Conservation (phyloP, 30 jellyfish, hydroid and myxozoan species). For the Chrysaora quinquecirrha region DNA sequence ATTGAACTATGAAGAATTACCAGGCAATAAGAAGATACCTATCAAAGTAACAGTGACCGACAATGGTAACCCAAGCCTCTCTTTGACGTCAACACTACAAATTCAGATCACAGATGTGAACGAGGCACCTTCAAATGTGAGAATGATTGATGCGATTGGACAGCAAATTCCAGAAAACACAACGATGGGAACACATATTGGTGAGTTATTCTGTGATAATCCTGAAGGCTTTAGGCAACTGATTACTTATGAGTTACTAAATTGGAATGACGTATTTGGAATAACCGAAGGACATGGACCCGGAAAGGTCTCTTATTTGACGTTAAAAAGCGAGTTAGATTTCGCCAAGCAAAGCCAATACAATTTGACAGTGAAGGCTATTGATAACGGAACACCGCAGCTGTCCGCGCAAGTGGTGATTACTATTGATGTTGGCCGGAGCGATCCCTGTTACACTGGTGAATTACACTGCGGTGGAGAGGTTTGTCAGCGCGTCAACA, state of each 20-base stretch:
- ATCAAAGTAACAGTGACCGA: constrained; percentile 68
- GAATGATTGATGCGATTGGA: constrained; percentile 27
- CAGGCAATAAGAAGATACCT: constrained; percentile 24
- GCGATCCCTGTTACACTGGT: constrained; percentile 80
- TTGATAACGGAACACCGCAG: constrained; percentile 85
- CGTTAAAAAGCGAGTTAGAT: constrained; percentile 57
- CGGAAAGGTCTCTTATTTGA: constrained; percentile 56
- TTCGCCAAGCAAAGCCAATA: constrained; percentile 11
- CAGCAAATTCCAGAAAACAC: constrained; percentile 60
- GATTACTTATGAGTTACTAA: constrained; percentile 37
- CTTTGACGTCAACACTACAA: constrained; percentile 41
- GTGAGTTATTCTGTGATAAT: constrained; percentile 75
- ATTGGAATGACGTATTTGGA: constrained; percentile 45
- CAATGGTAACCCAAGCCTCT: constrained; percentile 59
- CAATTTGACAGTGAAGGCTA: constrained; percentile 50
- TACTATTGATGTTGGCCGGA: constrained; percentile 19
- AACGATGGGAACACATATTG: constrained; percentile 56
- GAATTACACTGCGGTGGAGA: constrained; percentile 49
- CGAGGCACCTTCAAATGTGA: constrained; percentile 83
- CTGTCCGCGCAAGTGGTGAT: constrained; percentile 64
- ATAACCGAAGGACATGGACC: constrained; percentile 66
- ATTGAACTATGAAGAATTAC: constrained; percentile 77
- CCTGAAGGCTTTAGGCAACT: constrained; percentile 81
- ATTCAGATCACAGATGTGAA: constrained; percentile 76
- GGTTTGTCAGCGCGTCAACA: constrained; percentile 75